Conservation (phyloP, 1,140 invertebrate genomes). For the Teleogryllus occipitalis region DNA sequence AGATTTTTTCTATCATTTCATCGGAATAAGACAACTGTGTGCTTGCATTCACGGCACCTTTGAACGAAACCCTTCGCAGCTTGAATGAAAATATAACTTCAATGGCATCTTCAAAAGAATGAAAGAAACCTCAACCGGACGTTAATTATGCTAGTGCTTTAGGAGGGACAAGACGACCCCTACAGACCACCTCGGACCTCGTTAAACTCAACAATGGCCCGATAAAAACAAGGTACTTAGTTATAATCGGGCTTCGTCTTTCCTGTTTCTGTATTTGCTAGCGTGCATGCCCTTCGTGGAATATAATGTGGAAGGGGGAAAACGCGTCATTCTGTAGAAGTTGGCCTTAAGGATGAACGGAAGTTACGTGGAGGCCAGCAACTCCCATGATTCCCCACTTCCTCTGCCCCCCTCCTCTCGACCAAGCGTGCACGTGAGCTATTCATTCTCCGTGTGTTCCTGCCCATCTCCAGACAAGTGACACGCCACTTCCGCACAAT, state of each 20-base stretch:
- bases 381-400: not conserved
- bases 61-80: no score
- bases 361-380: not conserved
- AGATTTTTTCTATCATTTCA: no score
- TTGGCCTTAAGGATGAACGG: conserved; percentile 3
- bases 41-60: no score
- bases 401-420: not conserved
- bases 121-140: not conserved
- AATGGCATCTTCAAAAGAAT: not conserved
- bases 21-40: no score
- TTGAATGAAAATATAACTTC: no score
- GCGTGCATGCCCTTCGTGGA: not conserved
- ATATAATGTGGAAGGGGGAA: not conserved
- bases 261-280: not conserved
- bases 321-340: not conserved
- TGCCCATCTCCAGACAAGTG: not conserved
- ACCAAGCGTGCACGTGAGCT: not conserved
- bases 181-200: not conserved
- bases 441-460: not conserved
- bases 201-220: not conserved
- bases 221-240: not conserved
- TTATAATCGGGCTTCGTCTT: not conserved
- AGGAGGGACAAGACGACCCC: not conserved
- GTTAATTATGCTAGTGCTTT: not conserved
- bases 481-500: not conserved